Evolutionary conservation across 2,888 invertebrate species (phyloP), one percentile per base, ranked within the genome.

Genomic region (Sminthurides aquaticus): DNA sequence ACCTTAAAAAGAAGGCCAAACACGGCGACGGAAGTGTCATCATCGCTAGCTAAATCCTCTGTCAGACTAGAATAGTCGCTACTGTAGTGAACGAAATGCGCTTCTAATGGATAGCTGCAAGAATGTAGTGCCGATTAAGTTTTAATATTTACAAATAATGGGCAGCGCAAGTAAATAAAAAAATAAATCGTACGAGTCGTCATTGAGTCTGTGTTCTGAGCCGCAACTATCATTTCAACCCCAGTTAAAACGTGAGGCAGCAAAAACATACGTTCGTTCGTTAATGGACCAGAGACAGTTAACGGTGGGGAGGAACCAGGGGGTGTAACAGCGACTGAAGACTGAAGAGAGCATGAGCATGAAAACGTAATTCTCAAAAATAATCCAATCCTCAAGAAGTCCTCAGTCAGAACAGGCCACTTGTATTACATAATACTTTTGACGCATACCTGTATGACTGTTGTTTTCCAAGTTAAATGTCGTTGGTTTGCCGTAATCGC

Each of bases 81-180:
- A 18, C 48, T 49, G n/a, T 62, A 62, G 24, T 62, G 62, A 11
- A 62, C 62, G 1, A 62, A 56, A 55, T 62, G 62, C 22, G 22
- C 27, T 26, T 62, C 62, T 57, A 62, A 43, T n/a, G 56, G n/a
- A n/a, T n/a, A n/a, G n/a, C n/a, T n/a, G n/a, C n/a, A n/a, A n/a
- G n/a, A n/a, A n/a, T n/a, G n/a, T n/a, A n/a, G n/a, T n/a, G n/a
- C n/a, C n/a, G n/a, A n/a, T n/a, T n/a, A n/a, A n/a, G n/a, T n/a
- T n/a, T n/a, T n/a, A 11, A 34, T 11, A 18, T 28, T 27, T n/a
- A n/a, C n/a, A n/a, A n/a, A n/a, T n/a, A n/a, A n/a, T n/a, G n/a
- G n/a, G n/a, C n/a, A n/a, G n/a, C n/a, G n/a, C n/a, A n/a, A n/a
- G n/a, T n/a, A n/a, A n/a, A n/a, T n/a, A n/a, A n/a, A n/a, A n/a